A percentile compares a stretch with the other conserved stretches of the same genome.
phyloP scores from a whole-genome alignment of 2,888 invertebrate genomes.

The Andrena haemorrhoa region DNA sequence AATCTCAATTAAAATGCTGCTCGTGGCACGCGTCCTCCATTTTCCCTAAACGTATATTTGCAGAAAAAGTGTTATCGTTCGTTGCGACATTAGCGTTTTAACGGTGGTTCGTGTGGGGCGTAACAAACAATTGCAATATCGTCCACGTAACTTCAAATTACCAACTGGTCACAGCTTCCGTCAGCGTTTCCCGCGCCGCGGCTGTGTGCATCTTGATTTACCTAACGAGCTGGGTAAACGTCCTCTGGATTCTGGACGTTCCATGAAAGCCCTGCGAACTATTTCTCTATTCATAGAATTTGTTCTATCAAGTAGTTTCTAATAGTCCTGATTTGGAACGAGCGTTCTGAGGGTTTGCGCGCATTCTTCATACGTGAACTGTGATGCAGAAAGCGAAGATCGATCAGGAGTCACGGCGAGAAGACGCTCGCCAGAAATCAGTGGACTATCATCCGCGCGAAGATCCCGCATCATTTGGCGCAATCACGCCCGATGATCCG shows the following conservation, averaged over 20 bases:
- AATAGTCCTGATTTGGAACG: too few relatives aligned
- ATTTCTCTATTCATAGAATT: not conserved
- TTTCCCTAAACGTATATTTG: not conserved
- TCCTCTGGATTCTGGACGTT: not conserved
- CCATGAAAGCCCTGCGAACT: constrained; percentile 3
- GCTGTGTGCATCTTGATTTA: constrained; percentile 10
- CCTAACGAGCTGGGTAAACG: constrained; percentile 42
- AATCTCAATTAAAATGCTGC: not conserved
- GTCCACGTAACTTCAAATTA: constrained; percentile 26
- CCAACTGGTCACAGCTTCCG: constrained; percentile 15
- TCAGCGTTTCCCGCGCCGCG: constrained; percentile 1
- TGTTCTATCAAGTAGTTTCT: too few relatives aligned
- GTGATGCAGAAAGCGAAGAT: too few relatives aligned
- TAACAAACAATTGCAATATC: constrained; percentile 11
- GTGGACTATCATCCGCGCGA: too few relatives aligned
- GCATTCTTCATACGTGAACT: too few relatives aligned
- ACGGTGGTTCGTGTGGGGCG: not conserved
- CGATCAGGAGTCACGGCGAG: too few relatives aligned
- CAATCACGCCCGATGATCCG: too few relatives aligned
- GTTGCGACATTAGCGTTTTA: not conserved
- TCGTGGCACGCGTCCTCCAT: not conserved
- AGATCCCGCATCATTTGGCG: too few relatives aligned
- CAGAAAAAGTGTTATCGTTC: constrained; percentile 8
- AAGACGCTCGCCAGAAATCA: too few relatives aligned
- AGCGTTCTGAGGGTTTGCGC: too few relatives aligned